A percentile compares a stretch with the other conserved stretches of the same genome.
Conservation (phyloP, 2,113 vertebrate genomes). For the Crotophaga sulcirostris region DNA sequence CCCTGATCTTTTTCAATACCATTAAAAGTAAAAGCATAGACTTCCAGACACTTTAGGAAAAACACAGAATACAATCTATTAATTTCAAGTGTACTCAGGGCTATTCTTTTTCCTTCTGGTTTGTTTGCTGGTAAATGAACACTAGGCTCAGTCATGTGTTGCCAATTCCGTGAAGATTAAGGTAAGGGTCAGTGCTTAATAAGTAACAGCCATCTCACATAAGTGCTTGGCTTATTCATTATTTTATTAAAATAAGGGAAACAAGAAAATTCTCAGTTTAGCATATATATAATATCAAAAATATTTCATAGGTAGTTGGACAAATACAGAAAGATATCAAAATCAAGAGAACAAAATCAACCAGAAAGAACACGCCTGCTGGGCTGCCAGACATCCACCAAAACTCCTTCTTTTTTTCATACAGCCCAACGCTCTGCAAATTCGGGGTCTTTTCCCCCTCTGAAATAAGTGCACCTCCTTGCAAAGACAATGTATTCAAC, state of each 20-base stretch:
- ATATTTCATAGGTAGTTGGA: neutral
- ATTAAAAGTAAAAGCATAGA: neutral
- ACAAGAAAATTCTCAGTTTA: neutral
- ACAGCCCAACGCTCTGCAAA: neutral
- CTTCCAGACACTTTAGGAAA: neutral
- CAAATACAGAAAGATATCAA: neutral
- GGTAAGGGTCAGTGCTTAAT: neutral
- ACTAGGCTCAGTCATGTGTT: neutral
- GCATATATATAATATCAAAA: neutral
- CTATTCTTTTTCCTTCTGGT: neutral
- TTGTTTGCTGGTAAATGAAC: neutral
- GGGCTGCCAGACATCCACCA: neutral
- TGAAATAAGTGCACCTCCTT: neutral
- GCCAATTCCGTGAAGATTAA: neutral
- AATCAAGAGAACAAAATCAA: neutral
- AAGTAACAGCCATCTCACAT: neutral
- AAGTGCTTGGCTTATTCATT: neutral
- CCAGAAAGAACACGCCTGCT: neutral
- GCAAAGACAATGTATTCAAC: neutral
- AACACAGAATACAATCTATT: neutral
- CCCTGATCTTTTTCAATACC: neutral
- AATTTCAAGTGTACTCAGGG: neutral
- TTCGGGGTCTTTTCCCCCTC: neutral
- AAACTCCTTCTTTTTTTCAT: neutral
- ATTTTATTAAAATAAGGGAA: slow-evolving; percentile 2